Evolutionary conservation across 2,797 vertebrate genomes (phyloP), one percentile per base, ranked within the genome.

Genomic region (Arremon brunneinucha): DNA sequence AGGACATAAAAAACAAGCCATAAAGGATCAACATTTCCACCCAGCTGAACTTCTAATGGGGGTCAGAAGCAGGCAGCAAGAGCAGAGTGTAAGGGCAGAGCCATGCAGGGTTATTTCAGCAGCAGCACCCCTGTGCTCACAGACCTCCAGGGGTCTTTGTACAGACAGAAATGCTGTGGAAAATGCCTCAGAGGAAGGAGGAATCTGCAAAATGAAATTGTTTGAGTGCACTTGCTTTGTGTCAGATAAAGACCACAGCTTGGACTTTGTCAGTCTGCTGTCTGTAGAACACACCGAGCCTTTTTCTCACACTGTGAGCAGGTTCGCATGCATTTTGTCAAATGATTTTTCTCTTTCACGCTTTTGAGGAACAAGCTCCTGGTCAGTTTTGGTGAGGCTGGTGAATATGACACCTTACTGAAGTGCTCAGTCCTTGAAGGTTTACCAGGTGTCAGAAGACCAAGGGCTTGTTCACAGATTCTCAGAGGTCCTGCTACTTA

Each of bases 101-200:
- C 11, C 24, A 26, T 2, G 4, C 6, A 20, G 6, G 13, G 18
- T 23, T 43, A 43, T 60, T 4, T 22, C 4, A 2, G 28, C 34
- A 57, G 15, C 44, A 70, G 30, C 52, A 50, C 2, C 22, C n/a
- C 4, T 63, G 28, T 7, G 22, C 14, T 52, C 78, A 52, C 7
- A 34, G 35, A 47, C 15, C 28, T 21, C 7, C 0, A 0, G 5
- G 3, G 12, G 13, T 60, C 39, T 68, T 59, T 0, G 1, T 12
- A 23, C 6, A 52, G 59, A 32, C 21, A 49, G 19, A 62, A 84
- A 60, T 14, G 32, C 20, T 26, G 50, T 24, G 56, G 32, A 62
- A 68, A 94, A 63, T 30, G 21, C 22, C 43, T 70, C 32, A 37
- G 52, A 77, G 32, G 35, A n/a, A 65, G 71, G 15, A 62, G 23